Percentiles rank a stretch among this genome's conserved stretches.
These are phyloP conservation scores for Aleadryas rufinucha DNA, from an alignment of 2,113 vertebrate genomes.

Conservation along the genomic window DNA sequence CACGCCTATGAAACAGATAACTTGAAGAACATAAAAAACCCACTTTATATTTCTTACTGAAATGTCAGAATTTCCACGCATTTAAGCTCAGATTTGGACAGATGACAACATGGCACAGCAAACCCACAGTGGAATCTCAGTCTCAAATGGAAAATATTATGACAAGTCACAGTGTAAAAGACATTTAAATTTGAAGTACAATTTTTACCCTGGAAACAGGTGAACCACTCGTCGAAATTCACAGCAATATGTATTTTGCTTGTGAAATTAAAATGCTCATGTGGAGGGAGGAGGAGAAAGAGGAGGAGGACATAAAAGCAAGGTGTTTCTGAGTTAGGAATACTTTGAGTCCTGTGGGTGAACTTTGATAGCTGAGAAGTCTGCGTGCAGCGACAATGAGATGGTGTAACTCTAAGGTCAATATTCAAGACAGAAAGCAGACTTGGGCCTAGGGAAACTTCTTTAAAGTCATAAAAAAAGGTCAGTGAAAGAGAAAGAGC, in stretches of 20 bases:
- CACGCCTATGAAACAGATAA: neutral
- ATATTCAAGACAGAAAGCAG: constrained; percentile 39
- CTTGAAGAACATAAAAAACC: neutral
- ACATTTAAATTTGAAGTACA: constrained; percentile 33
- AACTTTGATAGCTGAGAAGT: constrained; percentile 51
- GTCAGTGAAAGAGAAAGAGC: constrained; percentile 30
- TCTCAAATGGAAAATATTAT: constrained; percentile 55
- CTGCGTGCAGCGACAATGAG: neutral
- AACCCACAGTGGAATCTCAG: constrained; percentile 56
- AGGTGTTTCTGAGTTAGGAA: constrained; percentile 18
- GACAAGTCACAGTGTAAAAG: constrained; percentile 50
- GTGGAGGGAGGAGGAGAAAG: neutral
- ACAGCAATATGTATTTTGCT: neutral
- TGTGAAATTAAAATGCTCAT: neutral
- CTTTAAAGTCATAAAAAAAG: constrained; percentile 48
- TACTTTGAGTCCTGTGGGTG: constrained; percentile 27
- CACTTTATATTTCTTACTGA: constrained; percentile 5
- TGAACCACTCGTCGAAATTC: neutral
- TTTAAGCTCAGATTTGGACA: constrained; percentile 33
- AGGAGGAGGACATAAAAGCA: neutral
- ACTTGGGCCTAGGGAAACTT: constrained; percentile 32
- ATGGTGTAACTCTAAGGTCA: constrained; percentile 48
- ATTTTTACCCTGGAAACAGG: constrained; percentile 50
- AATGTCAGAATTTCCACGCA: constrained; percentile 53
- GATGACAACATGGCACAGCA: constrained; percentile 43